A percentile compares a stretch with the other conserved stretches of the same genome.
Evolutionary conservation across 92 coral and sea anemone genomes (phyloP).

Genomic region (Virgularia gustaviana): DNA sequence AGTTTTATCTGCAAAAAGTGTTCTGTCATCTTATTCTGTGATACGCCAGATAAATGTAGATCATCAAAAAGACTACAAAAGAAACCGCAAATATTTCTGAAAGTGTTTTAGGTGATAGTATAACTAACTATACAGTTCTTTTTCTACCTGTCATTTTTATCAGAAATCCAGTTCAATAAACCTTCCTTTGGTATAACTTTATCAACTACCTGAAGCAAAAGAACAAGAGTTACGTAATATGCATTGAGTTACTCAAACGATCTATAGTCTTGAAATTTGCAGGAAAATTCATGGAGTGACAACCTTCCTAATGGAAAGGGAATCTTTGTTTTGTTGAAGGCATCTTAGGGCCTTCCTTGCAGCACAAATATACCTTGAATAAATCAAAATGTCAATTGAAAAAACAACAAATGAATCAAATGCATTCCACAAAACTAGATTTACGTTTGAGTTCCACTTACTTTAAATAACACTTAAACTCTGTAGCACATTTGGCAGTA

Average conservation of each 20-base stretch:
- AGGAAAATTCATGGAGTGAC: background rate
- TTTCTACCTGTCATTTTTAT: slow-evolving; percentile 10
- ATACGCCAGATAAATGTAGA: slow-evolving; percentile 7
- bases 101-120: no score
- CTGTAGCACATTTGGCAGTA: slow-evolving; percentile 8
- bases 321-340: background rate
- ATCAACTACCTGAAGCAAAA: slow-evolving; percentile 4
- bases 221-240: background rate
- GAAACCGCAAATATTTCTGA: background rate
- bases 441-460: background rate
- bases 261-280: background rate
- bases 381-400: background rate
- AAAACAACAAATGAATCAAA: background rate
- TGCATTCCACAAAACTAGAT: background rate
- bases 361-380: slow-evolving; percentile 6
- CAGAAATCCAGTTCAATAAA: slow-evolving; percentile 6
- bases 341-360: slow-evolving; percentile 17
- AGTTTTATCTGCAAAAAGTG: background rate
- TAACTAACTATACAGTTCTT: no score
- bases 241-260: background rate
- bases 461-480: slow-evolving; percentile 11
- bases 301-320: slow-evolving; percentile 4
- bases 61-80: slow-evolving; percentile 6
- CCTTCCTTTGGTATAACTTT: slow-evolving; percentile 2
- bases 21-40: background rate